Evolutionary conservation across 2,888 invertebrate genomes (phyloP), one percentile per base, ranked within the genome.

Genomic region (Pemphredon lugubris): DNA sequence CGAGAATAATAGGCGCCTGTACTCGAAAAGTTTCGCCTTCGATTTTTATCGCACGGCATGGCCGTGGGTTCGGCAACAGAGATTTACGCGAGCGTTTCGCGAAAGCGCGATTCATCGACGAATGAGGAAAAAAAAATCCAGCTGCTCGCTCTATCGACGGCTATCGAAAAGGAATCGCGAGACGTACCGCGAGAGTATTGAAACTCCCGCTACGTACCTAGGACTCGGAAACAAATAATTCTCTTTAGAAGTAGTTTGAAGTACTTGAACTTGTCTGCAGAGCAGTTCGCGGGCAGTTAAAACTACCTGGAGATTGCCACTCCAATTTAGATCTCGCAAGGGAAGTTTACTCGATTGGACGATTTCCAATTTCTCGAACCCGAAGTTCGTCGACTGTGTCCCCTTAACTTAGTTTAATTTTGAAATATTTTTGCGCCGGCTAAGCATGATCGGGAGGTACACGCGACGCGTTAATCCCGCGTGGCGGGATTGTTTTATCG

Each of bases 261-360:
- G 47, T 47, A 42, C 66, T 69, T 58, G 53, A 59, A 54, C 20
- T 30, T n/a, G 42, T 23, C 37, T 54, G 54, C 53, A 59, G 59
- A 44, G 44, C 67, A 59, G 67, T 69, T 69, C 67, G 54, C 69
- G 32, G 59, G 51, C 59, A 69, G 67, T 69, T 69, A 59, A 66
- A 69, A 66, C 69, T 54, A 70, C 67, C 68, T 60, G 42, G 69
- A 44, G 59, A 67, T 59, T 58, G 59, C n/a, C 67, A 4, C 34
- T 21, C 30, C 42, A 21, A n/a, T 42, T 48, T 54, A 21, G 42
- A 21, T 23, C 60, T 26, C 32, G 53, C 37, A n/a, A n/a, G 59
- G 53, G 54, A 59, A 67, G 69, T 67, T 70, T 50, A 54, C 68
- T 14, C 16, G 53, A 59, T 70, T 70, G 69, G 67, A 58, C 20